Percentiles rank a stretch among this genome's conserved stretches.
phyloP scores from a whole-genome alignment of 2,797 vertebrate species.

The Lithobates sylvaticus region DNA sequence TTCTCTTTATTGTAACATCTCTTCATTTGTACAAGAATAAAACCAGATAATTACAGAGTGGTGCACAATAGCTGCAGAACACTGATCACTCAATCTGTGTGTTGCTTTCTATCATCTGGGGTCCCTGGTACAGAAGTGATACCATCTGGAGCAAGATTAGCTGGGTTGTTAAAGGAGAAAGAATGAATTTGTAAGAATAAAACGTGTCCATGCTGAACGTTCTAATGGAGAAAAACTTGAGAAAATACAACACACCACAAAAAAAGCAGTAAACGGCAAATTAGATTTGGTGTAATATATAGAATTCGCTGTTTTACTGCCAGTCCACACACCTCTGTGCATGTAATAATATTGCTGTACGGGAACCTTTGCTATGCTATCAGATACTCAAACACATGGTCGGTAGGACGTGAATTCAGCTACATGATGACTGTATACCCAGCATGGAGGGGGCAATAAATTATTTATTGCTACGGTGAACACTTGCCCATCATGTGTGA shows the following conservation, averaged over 20 bases:
- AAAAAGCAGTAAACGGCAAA: neutral
- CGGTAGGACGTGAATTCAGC: neutral
- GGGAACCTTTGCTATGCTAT: no score
- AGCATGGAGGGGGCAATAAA: neutral
- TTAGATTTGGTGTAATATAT: neutral
- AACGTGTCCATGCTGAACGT: neutral
- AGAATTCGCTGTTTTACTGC: neutral
- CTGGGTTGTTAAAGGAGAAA: neutral
- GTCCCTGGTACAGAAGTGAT: neutral
- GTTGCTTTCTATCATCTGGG: conserved; percentile 1
- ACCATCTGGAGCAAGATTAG: conserved; percentile 3
- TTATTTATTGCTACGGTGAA: neutral
- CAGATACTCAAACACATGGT: neutral
- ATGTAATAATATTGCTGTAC: no score
- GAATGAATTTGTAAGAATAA: neutral
- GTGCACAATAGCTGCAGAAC: neutral
- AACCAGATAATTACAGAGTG: neutral
- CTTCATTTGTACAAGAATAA: neutral
- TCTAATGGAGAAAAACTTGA: neutral
- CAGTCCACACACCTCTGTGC: no score
- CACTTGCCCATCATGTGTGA: no score
- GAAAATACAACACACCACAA: neutral
- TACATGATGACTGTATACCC: neutral
- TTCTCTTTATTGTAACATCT: neutral
- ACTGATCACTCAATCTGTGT: neutral